A percentile compares a stretch with the other conserved stretches of the same genome.
Conservation (phyloP, 2,797 vertebrate species). For the Ispidina picta region DNA sequence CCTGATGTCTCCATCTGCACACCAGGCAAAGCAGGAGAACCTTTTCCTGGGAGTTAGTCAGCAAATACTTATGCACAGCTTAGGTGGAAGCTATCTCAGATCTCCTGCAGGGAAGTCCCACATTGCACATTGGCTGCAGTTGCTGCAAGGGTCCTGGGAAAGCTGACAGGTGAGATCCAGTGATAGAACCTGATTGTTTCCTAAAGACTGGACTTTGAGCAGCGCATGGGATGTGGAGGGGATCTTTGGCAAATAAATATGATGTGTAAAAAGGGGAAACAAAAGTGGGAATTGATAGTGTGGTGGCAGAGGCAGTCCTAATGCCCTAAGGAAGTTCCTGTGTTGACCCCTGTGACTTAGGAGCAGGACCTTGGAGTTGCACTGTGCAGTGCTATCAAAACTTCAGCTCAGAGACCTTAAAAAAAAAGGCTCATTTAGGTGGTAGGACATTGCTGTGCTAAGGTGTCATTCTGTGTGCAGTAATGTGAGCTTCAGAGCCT, state of each 20-base stretch:
- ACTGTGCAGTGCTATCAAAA: not conserved
- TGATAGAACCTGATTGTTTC: not conserved
- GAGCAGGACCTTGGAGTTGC: not conserved
- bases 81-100: not conserved
- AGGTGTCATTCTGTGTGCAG: not conserved
- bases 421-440: not conserved
- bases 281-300: not conserved
- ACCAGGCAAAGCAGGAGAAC: not conserved
- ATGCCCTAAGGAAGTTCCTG: not conserved
- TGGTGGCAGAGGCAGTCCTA: not conserved
- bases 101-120: not conserved
- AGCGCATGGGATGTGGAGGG: not conserved
- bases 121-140: not conserved
- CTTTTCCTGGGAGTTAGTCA: not conserved
- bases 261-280: not conserved
- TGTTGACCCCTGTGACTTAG: not conserved
- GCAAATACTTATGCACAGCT: not conserved
- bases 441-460: not conserved
- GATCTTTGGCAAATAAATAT: not conserved
- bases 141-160: not conserved
- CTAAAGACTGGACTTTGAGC: not conserved
- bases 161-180: not conserved
- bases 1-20: not conserved
- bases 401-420: fast-evolving
- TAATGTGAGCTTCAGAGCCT: not conserved